A percentile compares a stretch with the other conserved stretches of the same genome.
These are phyloP conservation scores for Leptosomus discolor DNA, from an alignment of 2,113 vertebrate genomes.

Conservation along the genomic window DNA sequence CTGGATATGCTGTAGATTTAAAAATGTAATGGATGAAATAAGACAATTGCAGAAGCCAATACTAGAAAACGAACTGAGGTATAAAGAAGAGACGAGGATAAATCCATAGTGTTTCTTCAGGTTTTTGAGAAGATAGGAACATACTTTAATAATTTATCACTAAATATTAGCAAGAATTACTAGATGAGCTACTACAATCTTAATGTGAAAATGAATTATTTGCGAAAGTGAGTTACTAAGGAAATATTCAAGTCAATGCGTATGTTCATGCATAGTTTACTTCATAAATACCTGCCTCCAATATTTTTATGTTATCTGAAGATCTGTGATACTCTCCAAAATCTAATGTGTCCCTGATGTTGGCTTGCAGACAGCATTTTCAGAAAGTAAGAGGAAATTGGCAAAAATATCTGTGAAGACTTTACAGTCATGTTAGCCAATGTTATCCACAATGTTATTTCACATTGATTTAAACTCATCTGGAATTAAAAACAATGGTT, in stretches of 20 bases:
- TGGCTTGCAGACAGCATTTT: not conserved
- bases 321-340: not conserved
- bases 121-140: not conserved
- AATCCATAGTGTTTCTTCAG: not conserved
- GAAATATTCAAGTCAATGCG: not conserved
- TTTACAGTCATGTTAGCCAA: not conserved
- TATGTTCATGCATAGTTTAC: not conserved
- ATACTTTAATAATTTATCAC: not conserved
- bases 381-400: not conserved
- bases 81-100: not conserved
- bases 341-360: not conserved
- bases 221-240: not conserved
- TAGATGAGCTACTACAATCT: not conserved
- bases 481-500: not conserved
- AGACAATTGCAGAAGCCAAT: not conserved
- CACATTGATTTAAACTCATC: not conserved
- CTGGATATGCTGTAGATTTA: not conserved
- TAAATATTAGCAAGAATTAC: not conserved
- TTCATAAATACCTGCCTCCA: not conserved
- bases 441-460: not conserved
- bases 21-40: not conserved
- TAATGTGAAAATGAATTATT: not conserved
- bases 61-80: not conserved
- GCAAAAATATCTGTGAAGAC: not conserved
- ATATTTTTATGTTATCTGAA: not conserved